Conservation (phyloP, 2,113 vertebrate species). For the Tachysurus vachellii region DNA sequence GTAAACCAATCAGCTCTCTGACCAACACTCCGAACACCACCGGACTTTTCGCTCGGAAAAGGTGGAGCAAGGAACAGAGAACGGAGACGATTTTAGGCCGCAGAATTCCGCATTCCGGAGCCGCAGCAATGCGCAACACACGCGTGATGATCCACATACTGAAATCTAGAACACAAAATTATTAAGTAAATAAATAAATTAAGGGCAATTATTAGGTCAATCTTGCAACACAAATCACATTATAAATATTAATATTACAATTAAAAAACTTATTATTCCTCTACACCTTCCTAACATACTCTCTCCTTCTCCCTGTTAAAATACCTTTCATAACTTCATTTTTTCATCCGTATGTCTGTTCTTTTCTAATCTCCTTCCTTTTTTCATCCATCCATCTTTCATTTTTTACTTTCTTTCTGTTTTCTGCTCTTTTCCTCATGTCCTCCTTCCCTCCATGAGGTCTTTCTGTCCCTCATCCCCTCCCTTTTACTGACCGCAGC, state of each 20-base stretch:
- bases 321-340: neutral
- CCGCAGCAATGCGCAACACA: constrained; percentile 85
- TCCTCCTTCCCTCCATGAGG: neutral
- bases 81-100: constrained; percentile 82
- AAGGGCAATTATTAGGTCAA: too few relatives aligned
- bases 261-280: neutral
- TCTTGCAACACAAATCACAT: too few relatives aligned
- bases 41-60: constrained; percentile 82
- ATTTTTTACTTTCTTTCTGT: neutral
- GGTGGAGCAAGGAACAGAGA: constrained; percentile 86
- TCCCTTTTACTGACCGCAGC: constrained; percentile 74
- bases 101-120: constrained; percentile 82
- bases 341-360: neutral
- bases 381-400: neutral
- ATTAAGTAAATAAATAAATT: too few relatives aligned
- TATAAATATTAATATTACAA: too few relatives aligned
- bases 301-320: neutral
- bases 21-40: constrained; percentile 80
- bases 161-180: constrained; percentile 77
- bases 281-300: neutral
- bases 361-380: neutral
- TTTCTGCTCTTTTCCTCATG: neutral
- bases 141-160: constrained; percentile 91
- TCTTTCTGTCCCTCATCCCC: neutral
- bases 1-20: constrained; percentile 80